Evolutionary conservation across 2,113 vertebrate species (phyloP), one percentile per base, ranked within the genome.

Genomic region (Delphinapterus leucas): DNA sequence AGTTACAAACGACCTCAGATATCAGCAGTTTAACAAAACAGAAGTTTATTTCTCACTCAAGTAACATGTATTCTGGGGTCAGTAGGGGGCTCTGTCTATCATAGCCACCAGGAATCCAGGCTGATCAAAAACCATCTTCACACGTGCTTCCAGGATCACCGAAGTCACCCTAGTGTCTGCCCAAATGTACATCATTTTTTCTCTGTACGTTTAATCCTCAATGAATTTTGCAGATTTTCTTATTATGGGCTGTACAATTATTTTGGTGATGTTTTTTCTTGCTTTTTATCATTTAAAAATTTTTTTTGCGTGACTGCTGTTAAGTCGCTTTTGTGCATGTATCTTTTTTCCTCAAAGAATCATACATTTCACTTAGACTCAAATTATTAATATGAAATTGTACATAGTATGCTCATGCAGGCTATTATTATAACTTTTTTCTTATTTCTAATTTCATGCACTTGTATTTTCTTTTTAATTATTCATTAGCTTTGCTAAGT

Each of bases 61-160:
- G 70, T 63, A 91, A 10, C 20, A 73, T 77, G 92, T 91, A 41
- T 70, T 82, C 2, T 20, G n/a, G 60, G 65, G 36, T 96, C 90
- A 85, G 82, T 82, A 97, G 95, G 85, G 86, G 89, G 90, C 90
- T 93, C 89, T 96, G 58, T 88, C 81, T 67, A 47, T 96, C 82
- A 53, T 6, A 14, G 12, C 53, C 86, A 80, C 14, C 14, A 55
- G 38, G 58, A 86, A 36, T 73, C 38, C 5, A 5, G 13, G 15
- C 36, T 71, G 55, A 11, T 15, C 4, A n/a, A 60, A 5, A 26
- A 15, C 17, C 33, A 38, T 38, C 44, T 26, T 61, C 18, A 23
- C 0, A 1, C 1, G 0, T 10, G 25, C 31, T 82, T 65, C 38
- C 21, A 58, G 11, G 11, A 44, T 83, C 38, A n/a, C 2, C 11